A percentile compares a stretch with the other conserved stretches of the same genome.
These are phyloP conservation scores for Sepioteuthis lessoniana DNA, from an alignment of 2,888 invertebrate species.

Conservation along the genomic window DNA sequence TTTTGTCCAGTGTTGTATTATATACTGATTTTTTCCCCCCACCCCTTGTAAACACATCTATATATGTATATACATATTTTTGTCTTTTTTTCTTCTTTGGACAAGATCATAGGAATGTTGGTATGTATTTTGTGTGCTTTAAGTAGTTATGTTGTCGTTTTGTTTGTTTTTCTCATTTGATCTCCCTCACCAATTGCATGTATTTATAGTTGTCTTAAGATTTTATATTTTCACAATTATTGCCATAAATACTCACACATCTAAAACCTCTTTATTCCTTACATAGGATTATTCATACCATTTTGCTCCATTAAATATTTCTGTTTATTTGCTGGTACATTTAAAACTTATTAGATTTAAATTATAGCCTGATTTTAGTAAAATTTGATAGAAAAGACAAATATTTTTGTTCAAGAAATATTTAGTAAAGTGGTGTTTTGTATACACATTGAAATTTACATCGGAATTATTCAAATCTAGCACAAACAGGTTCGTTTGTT, in stretches of 20 bases:
- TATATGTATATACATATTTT: conserved; percentile 48
- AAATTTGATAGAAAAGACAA: no score
- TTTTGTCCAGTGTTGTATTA: conserved; percentile 25
- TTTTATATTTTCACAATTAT: neutral
- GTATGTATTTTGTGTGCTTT: conserved; percentile 62
- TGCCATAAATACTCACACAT: neutral
- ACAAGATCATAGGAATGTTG: conserved; percentile 69
- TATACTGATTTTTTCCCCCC: neutral
- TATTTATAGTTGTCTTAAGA: neutral
- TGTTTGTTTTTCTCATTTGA: no score
- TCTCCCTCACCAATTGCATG: neutral
- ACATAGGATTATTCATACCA: neutral
- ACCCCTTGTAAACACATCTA: neutral
- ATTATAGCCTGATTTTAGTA: no score
- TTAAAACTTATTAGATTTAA: neutral
- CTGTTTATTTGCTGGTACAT: neutral
- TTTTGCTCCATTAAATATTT: neutral
- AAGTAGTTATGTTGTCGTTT: neutral
- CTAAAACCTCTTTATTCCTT: neutral
- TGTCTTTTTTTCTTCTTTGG: conserved; percentile 49
- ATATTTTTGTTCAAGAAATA: neutral
- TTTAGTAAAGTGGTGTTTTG: neutral
- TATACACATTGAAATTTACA: no score
- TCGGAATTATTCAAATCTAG: neutral
- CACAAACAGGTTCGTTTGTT: no score